Conservation (phyloP, 2,888 invertebrate genomes). For the Cinara cedri region DNA sequence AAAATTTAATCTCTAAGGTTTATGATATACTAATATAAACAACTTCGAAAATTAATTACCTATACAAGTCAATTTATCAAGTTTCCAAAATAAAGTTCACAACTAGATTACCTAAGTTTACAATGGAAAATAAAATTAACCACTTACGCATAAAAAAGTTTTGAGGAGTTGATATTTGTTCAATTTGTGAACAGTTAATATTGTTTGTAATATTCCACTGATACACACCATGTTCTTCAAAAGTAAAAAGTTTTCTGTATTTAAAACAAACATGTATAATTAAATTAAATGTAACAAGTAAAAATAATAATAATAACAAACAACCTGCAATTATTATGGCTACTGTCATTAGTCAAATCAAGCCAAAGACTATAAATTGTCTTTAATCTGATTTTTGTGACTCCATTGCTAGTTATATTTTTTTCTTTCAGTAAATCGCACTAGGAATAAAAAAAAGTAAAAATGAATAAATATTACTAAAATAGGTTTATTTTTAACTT, state of each 20-base stretch:
- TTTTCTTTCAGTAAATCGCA: constrained; percentile 61
- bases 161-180: constrained; percentile 61
- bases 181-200: constrained; percentile 61
- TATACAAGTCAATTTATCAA: too few species aligned
- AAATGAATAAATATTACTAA: constrained; percentile 5
- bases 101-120: too few species aligned
- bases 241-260: constrained; percentile 61
- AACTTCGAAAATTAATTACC: too few species aligned
- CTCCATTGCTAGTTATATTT: constrained; percentile 60
- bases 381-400: constrained; percentile 61
- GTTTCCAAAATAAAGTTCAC: too few species aligned
- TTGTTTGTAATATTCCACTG: constrained; percentile 63
- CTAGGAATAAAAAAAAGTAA: constrained; percentile 60
- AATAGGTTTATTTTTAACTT: neutral
- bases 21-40: too few species aligned
- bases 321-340: constrained; percentile 61
- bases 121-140: neutral
- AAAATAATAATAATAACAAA: constrained; percentile 26
- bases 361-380: constrained; percentile 61
- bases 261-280: constrained; percentile 29
- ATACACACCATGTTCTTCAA: constrained; percentile 64
- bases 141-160: constrained; percentile 63
- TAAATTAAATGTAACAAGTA: too few species aligned
- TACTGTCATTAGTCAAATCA: constrained; percentile 60
- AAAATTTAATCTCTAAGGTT: too few species aligned